Base-by-base conservation (phyloP, 2,888 invertebrate genomes). In the Hirtodrosophila confusa region DNA sequence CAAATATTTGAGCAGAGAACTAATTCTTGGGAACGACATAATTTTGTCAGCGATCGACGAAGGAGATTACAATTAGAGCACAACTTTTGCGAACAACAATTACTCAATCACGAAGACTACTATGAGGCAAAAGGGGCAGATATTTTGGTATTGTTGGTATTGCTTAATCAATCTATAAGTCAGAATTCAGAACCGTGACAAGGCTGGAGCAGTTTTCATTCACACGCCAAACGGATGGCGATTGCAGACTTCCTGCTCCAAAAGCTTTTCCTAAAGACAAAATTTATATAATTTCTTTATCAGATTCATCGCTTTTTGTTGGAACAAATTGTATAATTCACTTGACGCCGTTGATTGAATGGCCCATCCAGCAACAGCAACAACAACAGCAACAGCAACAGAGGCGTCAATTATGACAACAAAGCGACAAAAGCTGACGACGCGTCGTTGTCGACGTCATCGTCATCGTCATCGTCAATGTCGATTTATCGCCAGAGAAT, bases 251-350 rank as follows among this genome's bases (percentile, higher is more conserved):
- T 86, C 82, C 86, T 83, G 77, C 37, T 64, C 63, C 64, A 51
- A 69, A 63, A 69, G 74, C 78, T 82, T 69, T 74, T 86, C 77
- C 75, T 55, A 86, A 60, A 67, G 60, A 64, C 75, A 77, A 72
- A 80, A 77, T 82, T 86, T 80, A 79, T 86, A 75, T 82, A 82
- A 82, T 82, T 82, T 86, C 65, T 65, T 86, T 79, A 82, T 82
- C 83, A 73, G 83, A 80, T 77, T 70, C 48, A 68, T 45, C 55
- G 65, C 61, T 57, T 67, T 69, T 83, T 82, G 86, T 86, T 70
- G 60, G 43, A 64, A 53, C 40, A 80, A 83, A 83, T 82, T 79
- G 77, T 77, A 62, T 82, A 86, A 82, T 82, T 79, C 86, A 69
- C 71, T 72, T 68, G 47, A 53, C 62, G 62, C 64, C 68, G 66